Conservation (phyloP, 2,113 vertebrate genomes). For the human (Homo sapiens) region GRCh38 chr22:42452001-42452500, state of each 20-base stretch:
- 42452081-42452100: too few relatives aligned
- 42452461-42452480: neutral
- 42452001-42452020: neutral
- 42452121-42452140: too few relatives aligned
- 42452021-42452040: neutral
- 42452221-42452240: too few relatives aligned
- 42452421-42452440: neutral
- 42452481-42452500: neutral
- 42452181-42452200: too few relatives aligned
- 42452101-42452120: too few relatives aligned
- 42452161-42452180: too few relatives aligned
- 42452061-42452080: too few relatives aligned
- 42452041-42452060: neutral
- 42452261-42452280: too few relatives aligned
- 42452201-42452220: too few relatives aligned
- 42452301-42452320: too few relatives aligned
- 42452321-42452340: neutral
- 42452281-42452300: fast-evolving
- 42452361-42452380: neutral
- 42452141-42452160: too few relatives aligned
- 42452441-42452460: neutral
- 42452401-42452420: neutral
- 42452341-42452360: neutral
- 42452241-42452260: too few relatives aligned
- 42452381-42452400: neutral